Conservation (phyloP, 2,113 vertebrate species). For the Sphaerodactylus townsendi region DNA sequence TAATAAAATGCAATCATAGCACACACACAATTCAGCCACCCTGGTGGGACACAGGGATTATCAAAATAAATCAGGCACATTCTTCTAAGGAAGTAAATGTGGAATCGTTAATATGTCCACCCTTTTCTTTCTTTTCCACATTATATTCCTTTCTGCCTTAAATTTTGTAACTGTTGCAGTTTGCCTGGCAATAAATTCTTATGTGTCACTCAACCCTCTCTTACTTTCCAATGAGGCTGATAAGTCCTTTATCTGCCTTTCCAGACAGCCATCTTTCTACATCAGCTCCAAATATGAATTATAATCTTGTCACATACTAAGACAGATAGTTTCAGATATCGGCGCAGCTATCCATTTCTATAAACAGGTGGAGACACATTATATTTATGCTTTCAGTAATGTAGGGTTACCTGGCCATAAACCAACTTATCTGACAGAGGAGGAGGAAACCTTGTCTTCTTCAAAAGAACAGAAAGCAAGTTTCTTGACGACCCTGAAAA, state of each 20-base stretch:
- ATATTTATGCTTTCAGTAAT: conserved; percentile 69
- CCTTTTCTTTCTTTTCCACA: conserved; percentile 18
- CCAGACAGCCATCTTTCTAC: conserved; percentile 65
- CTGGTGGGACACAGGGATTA: background rate
- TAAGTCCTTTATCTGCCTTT: conserved; percentile 64
- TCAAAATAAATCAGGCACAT: background rate
- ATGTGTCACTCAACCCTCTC: conserved; percentile 47
- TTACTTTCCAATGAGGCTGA: conserved; percentile 45
- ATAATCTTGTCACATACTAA: conserved; percentile 60
- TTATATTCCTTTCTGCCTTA: conserved; percentile 8
- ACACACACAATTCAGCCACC: background rate
- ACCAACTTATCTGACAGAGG: conserved; percentile 59
- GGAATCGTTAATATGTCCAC: conserved; percentile 20
- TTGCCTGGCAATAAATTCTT: conserved; percentile 62
- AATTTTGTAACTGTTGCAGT: conserved; percentile 28
- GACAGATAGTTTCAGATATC: conserved; percentile 63
- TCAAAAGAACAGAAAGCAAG: conserved; percentile 50
- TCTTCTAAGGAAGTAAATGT: conserved; percentile 5
- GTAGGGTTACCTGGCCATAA: conserved; percentile 50
- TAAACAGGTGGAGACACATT: conserved; percentile 64
- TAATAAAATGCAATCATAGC: too few relatives aligned
- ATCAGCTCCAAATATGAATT: conserved; percentile 58
- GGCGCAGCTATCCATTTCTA: conserved; percentile 61
- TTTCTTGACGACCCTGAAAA: conserved; percentile 30
- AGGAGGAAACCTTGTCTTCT: conserved; percentile 58